phyloP scores from a whole-genome alignment of 2,888 invertebrate species.

The Dermolepida albohirtum region DNA sequence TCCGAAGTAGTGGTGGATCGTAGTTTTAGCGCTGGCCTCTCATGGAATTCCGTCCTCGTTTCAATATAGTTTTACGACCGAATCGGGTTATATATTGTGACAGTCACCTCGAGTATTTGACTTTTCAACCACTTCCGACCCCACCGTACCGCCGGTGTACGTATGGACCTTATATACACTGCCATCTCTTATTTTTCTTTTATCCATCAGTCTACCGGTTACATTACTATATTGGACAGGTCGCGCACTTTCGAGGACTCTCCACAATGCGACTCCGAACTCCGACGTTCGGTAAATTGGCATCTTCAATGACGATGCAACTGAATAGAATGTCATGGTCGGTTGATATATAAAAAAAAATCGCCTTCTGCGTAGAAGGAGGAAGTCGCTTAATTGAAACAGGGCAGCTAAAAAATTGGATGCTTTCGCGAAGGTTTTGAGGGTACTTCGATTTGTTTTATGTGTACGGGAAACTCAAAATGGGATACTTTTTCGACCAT shows the following conservation, averaged over 20 bases:
- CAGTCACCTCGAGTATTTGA: conserved; percentile 39
- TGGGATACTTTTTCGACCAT: too few relatives aligned
- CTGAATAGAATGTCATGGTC: conserved; percentile 26
- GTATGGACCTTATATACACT: conserved; percentile 29
- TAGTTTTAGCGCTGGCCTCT: conserved; percentile 24
- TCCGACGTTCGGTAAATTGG: conserved; percentile 33
- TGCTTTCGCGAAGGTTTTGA: neutral
- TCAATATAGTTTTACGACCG: conserved; percentile 51
- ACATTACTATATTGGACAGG: conserved; percentile 38
- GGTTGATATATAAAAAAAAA: neutral
- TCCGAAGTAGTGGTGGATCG: conserved; percentile 28
- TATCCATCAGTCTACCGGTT: conserved; percentile 27
- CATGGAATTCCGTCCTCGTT: conserved; percentile 47
- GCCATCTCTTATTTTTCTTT: conserved; percentile 17
- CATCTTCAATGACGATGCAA: conserved; percentile 31
- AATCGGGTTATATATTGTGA: conserved; percentile 39
- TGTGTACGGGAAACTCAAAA: too few relatives aligned
- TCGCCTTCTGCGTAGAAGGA: neutral
- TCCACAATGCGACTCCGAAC: conserved; percentile 21
- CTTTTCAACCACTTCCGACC: conserved; percentile 23
- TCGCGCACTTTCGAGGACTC: conserved; percentile 31
- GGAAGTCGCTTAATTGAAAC: neutral
- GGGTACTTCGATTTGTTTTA: conserved; percentile 10
- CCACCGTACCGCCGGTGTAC: conserved; percentile 1
- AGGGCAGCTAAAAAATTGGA: conserved; percentile 9